Evolutionary conservation across 2,797 vertebrate genomes (phyloP).

Genomic region (Fistularia commersonii): DNA sequence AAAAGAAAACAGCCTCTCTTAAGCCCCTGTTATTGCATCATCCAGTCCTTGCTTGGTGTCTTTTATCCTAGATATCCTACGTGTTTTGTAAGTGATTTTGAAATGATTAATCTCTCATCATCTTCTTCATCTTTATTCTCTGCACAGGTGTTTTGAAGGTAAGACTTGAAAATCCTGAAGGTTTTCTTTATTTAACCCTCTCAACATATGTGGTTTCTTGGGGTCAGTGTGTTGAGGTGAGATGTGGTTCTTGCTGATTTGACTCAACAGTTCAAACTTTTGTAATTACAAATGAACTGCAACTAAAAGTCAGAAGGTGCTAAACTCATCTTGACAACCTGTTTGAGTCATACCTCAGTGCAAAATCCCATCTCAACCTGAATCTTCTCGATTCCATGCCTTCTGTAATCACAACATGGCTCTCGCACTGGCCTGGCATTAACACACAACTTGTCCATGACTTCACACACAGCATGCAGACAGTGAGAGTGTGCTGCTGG

Average conservation of each 20-base stretch:
- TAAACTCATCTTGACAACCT: constrained; percentile 19
- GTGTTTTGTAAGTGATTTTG: constrained; percentile 1
- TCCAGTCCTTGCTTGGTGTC: constrained; percentile 18
- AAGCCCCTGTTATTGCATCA: constrained; percentile 15
- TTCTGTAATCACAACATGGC: constrained; percentile 40
- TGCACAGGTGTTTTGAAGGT: constrained; percentile 76
- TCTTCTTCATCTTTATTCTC: constrained; percentile 26
- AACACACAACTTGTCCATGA: constrained; percentile 74
- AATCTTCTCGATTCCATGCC: constrained; percentile 37
- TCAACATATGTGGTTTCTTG: constrained; percentile 13
- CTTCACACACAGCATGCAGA: constrained; percentile 83
- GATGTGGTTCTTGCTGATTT: constrained; percentile 43
- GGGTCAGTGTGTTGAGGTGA: constrained; percentile 42
- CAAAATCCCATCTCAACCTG: constrained; percentile 44
- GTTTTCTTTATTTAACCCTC: no score
- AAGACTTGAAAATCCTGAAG: constrained; percentile 44
- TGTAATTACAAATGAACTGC: constrained; percentile 17
- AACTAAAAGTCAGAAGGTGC: constrained; percentile 23
- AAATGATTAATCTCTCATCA: constrained; percentile 32
- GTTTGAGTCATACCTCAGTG: constrained; percentile 11
- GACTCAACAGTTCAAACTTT: constrained; percentile 21
- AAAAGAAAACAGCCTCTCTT: constrained; percentile 44
- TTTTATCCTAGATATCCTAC: constrained; percentile 20
- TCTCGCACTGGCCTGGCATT: constrained; percentile 48
- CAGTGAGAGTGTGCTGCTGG: constrained; percentile 82